Percentiles rank a stretch among this genome's conserved stretches.
phyloP scores from a whole-genome alignment of 1,140 invertebrate species.

The Drosophila ercepeae region DNA sequence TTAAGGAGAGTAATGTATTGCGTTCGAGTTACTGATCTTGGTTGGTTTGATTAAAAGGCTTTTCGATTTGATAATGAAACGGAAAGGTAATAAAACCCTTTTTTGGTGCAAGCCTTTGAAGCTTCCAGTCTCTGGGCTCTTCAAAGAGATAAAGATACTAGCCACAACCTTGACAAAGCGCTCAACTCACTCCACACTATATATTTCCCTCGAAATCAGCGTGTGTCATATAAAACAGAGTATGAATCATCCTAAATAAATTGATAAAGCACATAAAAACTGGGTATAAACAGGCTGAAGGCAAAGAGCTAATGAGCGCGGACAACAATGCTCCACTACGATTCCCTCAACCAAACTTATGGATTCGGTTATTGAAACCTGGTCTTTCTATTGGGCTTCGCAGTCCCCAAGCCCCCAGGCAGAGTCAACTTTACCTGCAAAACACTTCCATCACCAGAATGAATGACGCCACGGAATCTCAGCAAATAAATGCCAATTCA shows the following conservation, averaged over 20 bases:
- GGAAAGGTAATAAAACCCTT: no score
- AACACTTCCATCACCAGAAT: constrained; percentile 8
- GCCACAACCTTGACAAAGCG: constrained; percentile 18
- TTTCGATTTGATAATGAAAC: no score
- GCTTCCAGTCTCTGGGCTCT: not conserved
- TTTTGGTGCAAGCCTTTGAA: no score
- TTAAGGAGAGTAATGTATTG: not conserved
- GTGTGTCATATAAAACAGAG: constrained; percentile 36
- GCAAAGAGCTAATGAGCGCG: constrained; percentile 4
- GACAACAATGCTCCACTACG: constrained; percentile 19
- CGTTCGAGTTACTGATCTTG: constrained; percentile 12
- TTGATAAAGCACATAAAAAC: constrained; percentile 53
- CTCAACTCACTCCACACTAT: constrained; percentile 16
- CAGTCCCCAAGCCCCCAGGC: not conserved
- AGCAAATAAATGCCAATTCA: constrained; percentile 51
- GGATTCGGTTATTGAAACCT: no score
- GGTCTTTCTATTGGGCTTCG: no score
- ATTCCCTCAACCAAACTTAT: constrained; percentile 13
- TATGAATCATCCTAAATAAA: constrained; percentile 54
- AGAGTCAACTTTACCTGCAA: not conserved
- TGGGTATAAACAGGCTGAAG: constrained; percentile 36
- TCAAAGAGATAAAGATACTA: constrained; percentile 1
- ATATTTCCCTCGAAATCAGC: constrained; percentile 43
- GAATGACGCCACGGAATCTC: constrained; percentile 39
- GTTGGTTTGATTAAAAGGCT: not conserved